Base-by-base conservation (phyloP, 2,113 vertebrate genomes). In the Nematolebias whitei region DNA sequence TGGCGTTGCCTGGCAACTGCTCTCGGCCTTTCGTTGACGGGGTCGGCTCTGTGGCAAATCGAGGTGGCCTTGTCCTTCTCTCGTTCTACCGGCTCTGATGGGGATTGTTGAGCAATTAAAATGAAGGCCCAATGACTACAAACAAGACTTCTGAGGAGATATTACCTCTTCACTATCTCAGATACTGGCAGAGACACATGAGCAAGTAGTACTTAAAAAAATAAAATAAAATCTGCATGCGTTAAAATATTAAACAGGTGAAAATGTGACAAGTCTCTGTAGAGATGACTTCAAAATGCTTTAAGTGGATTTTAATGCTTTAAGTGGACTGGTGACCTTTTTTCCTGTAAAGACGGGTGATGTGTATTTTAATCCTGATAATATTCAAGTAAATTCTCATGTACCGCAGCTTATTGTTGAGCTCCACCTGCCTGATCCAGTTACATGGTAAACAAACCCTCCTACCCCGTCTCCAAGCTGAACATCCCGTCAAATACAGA, bases 1-100 rank as follows among this genome's bases (percentile, higher is more conserved):
- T 70, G 83, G 75, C 65, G 92, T 93, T 93, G 90, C 90, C 86
- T 83, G 88, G 92, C 88, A 91, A 92, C 90, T 72, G 89, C 87
- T 81, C 68, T 79, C 58, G 79, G 85, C 83, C 89, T 84, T 84
- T 79, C 59, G 64, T 85, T 76, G 74, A 87, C 86, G 65, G 79
- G 85, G 78, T 81, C 77, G 82, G 74, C 83, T 82, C 68, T 1
- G 54, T 74, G 83, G 83, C 68, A 75, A 74, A 82, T 79, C 76
- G 44, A 61, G 72, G 81, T 83, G 82, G 88, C 83, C 75, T 83
- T 66, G 48, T 63, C 55, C n/a, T 77, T 59, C 78, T 53, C 78
- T 71, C 66, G 68, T 66, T 78, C 66, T 71, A 76, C 85, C 78
- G 87, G 84, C 70, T 71, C 66, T 52, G 57, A 75, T 71, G 24